Conservation (phyloP, 1,140 invertebrate species). For the Zaprionus lachaisei region DNA sequence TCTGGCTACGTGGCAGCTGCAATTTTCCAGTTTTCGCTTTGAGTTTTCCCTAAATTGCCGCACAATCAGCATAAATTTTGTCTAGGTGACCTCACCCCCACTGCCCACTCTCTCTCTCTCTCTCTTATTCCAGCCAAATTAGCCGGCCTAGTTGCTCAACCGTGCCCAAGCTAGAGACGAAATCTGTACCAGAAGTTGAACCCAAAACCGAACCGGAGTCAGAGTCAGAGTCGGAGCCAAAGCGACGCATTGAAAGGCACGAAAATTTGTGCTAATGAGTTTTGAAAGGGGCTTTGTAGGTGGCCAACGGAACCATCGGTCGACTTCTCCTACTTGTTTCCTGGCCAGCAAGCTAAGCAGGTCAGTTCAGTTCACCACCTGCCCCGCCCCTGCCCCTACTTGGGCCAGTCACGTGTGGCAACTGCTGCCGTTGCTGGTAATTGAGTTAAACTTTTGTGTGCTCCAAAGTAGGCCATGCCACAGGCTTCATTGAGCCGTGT, state of each 20-base stretch:
- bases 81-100: slow-evolving; percentile 38
- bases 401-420: not conserved
- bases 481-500: slow-evolving; percentile 52
- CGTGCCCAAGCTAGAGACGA: slow-evolving; percentile 21
- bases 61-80: slow-evolving; percentile 81
- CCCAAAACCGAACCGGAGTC: not conserved
- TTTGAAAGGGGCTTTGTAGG: slow-evolving; percentile 77
- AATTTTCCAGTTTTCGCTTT: slow-evolving; percentile 63
- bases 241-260: slow-evolving; percentile 65
- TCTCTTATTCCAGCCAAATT: slow-evolving; percentile 25
- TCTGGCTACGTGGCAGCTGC: slow-evolving; percentile 39
- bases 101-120: too few species aligned
- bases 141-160: slow-evolving; percentile 35
- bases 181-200: not conserved
- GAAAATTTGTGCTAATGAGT: slow-evolving; percentile 80
- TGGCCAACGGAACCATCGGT: slow-evolving; percentile 23
- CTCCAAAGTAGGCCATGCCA: slow-evolving; percentile 63
- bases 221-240: not conserved
- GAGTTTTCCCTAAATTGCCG: slow-evolving; percentile 76
- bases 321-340: slow-evolving; percentile 36
- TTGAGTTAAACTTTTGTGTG: slow-evolving; percentile 79
- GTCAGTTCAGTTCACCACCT: slow-evolving; percentile 39
- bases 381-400: not conserved
- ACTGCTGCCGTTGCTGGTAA: slow-evolving; percentile 47
- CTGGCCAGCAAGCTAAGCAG: slow-evolving; percentile 55